These are phyloP conservation scores for Callopanchax toddi DNA, from an alignment of 2,113 vertebrate genomes.

Conservation along the genomic window DNA sequence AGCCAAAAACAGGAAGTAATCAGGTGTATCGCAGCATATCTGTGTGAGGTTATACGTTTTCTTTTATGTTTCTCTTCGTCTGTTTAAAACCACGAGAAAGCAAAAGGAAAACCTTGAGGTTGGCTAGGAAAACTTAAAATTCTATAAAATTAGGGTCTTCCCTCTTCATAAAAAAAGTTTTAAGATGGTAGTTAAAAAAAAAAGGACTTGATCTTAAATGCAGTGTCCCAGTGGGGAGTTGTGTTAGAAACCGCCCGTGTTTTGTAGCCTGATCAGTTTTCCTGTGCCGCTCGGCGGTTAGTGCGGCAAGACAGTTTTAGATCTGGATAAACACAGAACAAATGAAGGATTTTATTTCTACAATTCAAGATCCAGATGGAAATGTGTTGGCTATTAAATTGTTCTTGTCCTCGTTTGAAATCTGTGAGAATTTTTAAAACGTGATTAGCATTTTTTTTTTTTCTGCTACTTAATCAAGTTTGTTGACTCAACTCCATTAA, in stretches of 20 bases:
- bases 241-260: conserved; percentile 14
- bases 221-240: conserved; percentile 40
- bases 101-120: conserved; percentile 28
- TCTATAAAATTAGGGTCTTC: conserved; percentile 52
- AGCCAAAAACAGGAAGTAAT: conserved; percentile 1
- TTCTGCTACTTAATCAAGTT: conserved; percentile 2
- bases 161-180: conserved; percentile 44
- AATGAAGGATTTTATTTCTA: conserved; percentile 31
- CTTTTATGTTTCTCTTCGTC: background rate
- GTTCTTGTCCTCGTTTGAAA: conserved; percentile 27
- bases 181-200: conserved; percentile 61
- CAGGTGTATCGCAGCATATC: background rate
- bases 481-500: conserved; percentile 2
- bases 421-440: conserved; percentile 1
- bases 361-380: conserved; percentile 33
- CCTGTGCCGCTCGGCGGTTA: conserved; percentile 11
- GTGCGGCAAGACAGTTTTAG: conserved; percentile 13
- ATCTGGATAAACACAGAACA: conserved; percentile 31
- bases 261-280: conserved; percentile 24
- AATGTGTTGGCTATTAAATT: conserved; percentile 25
- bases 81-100: conserved; percentile 8
- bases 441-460: conserved; percentile 44
- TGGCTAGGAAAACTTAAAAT: conserved; percentile 15
- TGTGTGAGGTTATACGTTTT: background rate
- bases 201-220: conserved; percentile 56